Evolutionary conservation across 2,113 vertebrate species (phyloP).

Genomic region (Thamnophis sirtalis): DNA sequence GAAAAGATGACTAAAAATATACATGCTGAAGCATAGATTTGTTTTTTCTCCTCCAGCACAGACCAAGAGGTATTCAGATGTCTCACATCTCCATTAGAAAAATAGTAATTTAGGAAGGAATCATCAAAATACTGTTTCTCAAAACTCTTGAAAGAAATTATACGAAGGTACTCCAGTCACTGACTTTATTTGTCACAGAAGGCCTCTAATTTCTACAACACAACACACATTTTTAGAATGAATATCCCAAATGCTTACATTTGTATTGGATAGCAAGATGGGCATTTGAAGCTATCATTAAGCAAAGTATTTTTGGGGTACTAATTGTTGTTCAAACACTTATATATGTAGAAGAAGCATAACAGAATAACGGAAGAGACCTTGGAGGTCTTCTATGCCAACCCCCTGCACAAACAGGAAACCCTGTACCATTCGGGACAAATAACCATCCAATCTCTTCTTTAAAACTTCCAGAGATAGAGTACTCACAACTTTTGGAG

Average conservation of each 20-base stretch:
- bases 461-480: background rate
- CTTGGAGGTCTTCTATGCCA: background rate
- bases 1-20: background rate
- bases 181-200: background rate
- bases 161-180: background rate
- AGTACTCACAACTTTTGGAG: background rate
- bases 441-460: background rate
- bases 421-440: background rate
- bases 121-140: background rate
- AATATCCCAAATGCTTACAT: background rate
- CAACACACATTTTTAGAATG: background rate
- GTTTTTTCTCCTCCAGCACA: background rate
- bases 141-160: background rate
- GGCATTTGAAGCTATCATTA: background rate
- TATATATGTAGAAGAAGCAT: background rate
- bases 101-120: background rate
- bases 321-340: background rate
- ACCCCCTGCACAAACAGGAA: background rate
- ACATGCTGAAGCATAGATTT: background rate
- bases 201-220: background rate
- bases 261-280: background rate
- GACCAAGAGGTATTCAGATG: background rate
- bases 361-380: background rate
- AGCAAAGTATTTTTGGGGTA: background rate
- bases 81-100: background rate